A percentile compares a stretch with the other conserved stretches of the same genome.
phyloP scores from a whole-genome alignment of 2,113 vertebrate genomes.

The Steatornis caripensis region DNA sequence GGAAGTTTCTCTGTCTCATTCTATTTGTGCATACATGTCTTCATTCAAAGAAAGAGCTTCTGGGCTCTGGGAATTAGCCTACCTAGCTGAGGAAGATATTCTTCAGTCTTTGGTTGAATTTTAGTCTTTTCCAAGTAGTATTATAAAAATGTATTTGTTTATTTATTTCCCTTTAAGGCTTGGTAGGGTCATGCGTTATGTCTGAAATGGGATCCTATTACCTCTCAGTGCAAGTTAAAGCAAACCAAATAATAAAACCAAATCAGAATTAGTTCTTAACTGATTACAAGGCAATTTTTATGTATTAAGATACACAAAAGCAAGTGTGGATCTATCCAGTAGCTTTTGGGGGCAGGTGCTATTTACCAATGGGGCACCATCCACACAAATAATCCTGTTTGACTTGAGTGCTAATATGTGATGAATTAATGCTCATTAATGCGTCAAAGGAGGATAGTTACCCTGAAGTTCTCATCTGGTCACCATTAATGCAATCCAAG shows the following conservation, averaged over 20 bases:
- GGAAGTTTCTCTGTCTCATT: neutral
- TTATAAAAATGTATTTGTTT: neutral
- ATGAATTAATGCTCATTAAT: neutral
- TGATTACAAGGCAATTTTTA: neutral
- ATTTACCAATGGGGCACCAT: neutral
- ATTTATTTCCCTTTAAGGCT: neutral
- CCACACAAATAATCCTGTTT: neutral
- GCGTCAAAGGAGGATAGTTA: neutral
- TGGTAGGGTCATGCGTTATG: neutral
- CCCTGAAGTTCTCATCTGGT: neutral
- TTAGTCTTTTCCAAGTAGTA: neutral
- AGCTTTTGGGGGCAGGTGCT: neutral
- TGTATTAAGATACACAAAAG: neutral
- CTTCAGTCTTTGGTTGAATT: neutral
- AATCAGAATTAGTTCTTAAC: neutral
- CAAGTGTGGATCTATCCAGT: neutral
- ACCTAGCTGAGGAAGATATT: neutral
- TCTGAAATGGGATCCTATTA: neutral
- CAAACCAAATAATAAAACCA: neutral
- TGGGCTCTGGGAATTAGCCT: neutral
- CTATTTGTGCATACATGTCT: neutral
- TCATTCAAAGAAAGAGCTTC: neutral
- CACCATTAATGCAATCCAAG: neutral
- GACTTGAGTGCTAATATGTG: neutral
- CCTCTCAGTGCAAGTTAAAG: neutral